phyloP scores from a whole-genome alignment of 2,888 invertebrate species.

The Polyommatus iphigenia region DNA sequence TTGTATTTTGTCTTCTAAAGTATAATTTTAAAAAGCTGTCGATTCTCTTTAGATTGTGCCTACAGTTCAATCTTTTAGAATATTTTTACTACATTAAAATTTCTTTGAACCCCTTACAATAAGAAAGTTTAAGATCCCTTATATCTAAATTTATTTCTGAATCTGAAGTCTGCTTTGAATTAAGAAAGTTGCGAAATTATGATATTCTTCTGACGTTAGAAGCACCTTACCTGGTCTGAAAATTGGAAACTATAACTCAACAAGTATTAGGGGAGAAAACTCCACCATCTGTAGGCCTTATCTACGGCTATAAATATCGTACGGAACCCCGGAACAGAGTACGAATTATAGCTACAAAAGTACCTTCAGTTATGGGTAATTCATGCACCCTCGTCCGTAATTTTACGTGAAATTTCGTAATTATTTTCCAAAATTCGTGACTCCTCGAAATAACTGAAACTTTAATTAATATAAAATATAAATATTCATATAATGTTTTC shows the following conservation, averaged over 20 bases:
- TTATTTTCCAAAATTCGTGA: slow-evolving; percentile 57
- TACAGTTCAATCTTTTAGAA: too few relatives aligned
- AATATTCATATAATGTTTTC: slow-evolving; percentile 29
- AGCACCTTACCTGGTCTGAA: slow-evolving; percentile 55
- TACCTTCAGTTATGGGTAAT: slow-evolving; percentile 75
- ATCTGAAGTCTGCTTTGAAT: not conserved
- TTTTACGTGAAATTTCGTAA: slow-evolving; percentile 68
- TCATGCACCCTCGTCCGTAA: slow-evolving; percentile 75
- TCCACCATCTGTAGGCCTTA: slow-evolving; percentile 78
- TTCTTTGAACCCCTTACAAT: not conserved
- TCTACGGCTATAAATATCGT: slow-evolving; percentile 73
- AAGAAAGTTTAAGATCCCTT: not conserved
- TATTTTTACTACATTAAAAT: too few relatives aligned
- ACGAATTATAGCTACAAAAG: slow-evolving; percentile 71
- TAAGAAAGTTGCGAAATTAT: slow-evolving; percentile 32
- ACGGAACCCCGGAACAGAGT: slow-evolving; percentile 66
- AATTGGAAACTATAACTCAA: slow-evolving; percentile 79
- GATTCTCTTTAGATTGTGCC: too few relatives aligned
- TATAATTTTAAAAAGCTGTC: too few relatives aligned
- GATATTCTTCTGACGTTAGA: slow-evolving; percentile 50
- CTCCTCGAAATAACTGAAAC: slow-evolving; percentile 39
- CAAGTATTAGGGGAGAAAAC: slow-evolving; percentile 79
- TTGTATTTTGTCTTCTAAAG: too few relatives aligned
- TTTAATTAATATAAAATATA: slow-evolving; percentile 30
- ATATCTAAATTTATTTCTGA: not conserved